Percentiles rank a stretch among this genome's conserved stretches.
Conservation (phyloP, 2,888 invertebrate species). For the Halictus quadricinctus region DNA sequence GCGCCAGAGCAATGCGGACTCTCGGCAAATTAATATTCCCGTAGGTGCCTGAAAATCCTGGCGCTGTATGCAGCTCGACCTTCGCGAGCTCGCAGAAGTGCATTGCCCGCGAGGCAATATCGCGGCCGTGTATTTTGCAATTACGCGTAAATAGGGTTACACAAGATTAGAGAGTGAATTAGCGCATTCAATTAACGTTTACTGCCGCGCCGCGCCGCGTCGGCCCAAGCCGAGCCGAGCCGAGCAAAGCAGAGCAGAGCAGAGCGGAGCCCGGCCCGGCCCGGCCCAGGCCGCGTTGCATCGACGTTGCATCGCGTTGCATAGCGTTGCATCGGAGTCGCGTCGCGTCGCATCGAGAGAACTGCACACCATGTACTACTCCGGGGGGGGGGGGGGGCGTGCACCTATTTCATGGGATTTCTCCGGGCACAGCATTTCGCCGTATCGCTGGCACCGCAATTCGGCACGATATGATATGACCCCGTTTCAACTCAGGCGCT, state of each 20-base stretch:
- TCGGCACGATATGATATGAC: conserved; percentile 57
- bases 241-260: neutral
- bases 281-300: neutral
- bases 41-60: conserved; percentile 61
- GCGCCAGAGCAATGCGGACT: conserved; percentile 21
- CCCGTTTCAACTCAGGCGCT: conserved; percentile 15
- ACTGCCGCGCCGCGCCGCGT: conserved; percentile 65
- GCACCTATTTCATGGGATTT: conserved; percentile 78
- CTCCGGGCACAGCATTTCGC: conserved; percentile 31
- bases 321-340: neutral
- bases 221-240: neutral
- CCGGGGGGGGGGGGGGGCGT: conserved; percentile 38
- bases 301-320: neutral
- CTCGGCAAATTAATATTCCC: conserved; percentile 70
- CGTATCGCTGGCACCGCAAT: conserved; percentile 56
- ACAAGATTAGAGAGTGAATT: conserved; percentile 79
- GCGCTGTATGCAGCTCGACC: conserved; percentile 46
- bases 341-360: neutral
- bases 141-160: conserved; percentile 79
- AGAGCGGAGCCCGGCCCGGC: neutral
- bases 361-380: neutral
- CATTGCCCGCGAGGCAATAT: conserved; percentile 65
- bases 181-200: conserved; percentile 81
- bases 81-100: conserved; percentile 53
- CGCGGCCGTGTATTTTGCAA: conserved; percentile 77